Evolutionary conservation across 2,113 vertebrate genomes (phyloP), one percentile per base, ranked within the genome.

Genomic region (Tachuris rubrigastra): DNA sequence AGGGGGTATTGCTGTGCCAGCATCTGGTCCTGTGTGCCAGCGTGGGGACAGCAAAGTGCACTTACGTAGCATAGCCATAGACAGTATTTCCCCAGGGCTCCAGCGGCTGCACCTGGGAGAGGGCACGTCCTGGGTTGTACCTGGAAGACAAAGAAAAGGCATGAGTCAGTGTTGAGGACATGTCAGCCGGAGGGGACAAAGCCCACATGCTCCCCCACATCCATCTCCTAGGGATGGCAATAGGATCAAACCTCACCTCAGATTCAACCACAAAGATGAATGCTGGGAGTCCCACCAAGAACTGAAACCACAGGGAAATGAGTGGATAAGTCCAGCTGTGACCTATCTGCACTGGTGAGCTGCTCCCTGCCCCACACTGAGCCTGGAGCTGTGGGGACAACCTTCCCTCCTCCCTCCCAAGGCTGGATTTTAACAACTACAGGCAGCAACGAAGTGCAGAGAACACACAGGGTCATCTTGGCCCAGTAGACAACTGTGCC

Each of bases 61-160:
- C 99, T 96, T 96, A 99, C 98, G 98, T 99, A 89, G 98, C 98
- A 22, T 99, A 99, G 95, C 98, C 99, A 30, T 99, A 99, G 31
- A 99, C 98, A 0, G 98, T 99, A 81, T 99, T 99, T 53, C 99
- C 98, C 85, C 96, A 97, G 33, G 98, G 98, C 94, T 95, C 96
- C 92, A 98, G 93, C 0, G 98, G 98, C 97, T 91, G 98, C 46
- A 99, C 98, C 65, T 95, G 96, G 39, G 99, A 99, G 41, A 98
- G 89, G 50, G 97, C 93, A 89, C 97, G 96, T 35, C 97, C 88
- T 4, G 98, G 97, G 84, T 98, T 98, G 95, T 98, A 98, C 98
- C 98, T 99, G 53, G n/a, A 94, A 79, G 80, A 63, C 52, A 39
- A 93, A 39, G 72, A 1, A 4, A 82, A 72, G 58, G 22, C 8